phyloP scores from a whole-genome alignment of 2,888 invertebrate genomes.

The Eupithecia exiguata region DNA sequence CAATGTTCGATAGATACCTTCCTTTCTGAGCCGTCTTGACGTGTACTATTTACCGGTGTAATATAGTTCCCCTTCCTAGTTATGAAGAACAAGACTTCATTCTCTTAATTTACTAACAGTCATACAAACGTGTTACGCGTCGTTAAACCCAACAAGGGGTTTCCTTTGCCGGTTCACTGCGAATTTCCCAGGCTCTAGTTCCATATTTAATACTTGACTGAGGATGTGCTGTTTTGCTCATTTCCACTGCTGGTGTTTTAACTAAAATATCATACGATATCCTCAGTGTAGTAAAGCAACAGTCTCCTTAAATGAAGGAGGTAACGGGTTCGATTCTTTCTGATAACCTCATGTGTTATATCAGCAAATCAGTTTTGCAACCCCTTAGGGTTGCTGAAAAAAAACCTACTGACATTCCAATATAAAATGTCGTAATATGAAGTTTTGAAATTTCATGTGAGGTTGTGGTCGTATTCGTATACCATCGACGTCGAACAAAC shows the following conservation, averaged over 20 bases:
- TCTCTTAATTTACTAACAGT: constrained; percentile 10
- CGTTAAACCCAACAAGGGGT: constrained; percentile 19
- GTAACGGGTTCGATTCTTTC: not conserved
- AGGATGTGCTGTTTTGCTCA: not conserved
- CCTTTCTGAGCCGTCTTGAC: not conserved
- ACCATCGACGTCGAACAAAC: too few relatives aligned
- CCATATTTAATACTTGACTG: not conserved
- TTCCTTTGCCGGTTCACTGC: constrained; percentile 16
- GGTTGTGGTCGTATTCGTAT: not conserved
- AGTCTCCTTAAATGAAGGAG: not conserved
- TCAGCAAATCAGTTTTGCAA: not conserved
- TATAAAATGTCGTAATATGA: not conserved
- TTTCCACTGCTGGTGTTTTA: not conserved
- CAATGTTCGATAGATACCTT: not conserved
- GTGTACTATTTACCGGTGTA: not conserved
- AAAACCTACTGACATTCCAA: too few relatives aligned
- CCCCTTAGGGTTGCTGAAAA: too few relatives aligned
- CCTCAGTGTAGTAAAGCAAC: not conserved
- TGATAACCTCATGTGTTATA: not conserved
- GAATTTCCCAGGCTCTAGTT: constrained; percentile 21
- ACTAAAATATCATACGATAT: not conserved
- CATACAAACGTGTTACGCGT: constrained; percentile 16
- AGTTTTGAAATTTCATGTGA: not conserved
- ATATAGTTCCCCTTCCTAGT: not conserved
- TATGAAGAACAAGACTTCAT: constrained; percentile 2